Conservation (phyloP, 2,888 invertebrate genomes). For the Tholera decimalis region DNA sequence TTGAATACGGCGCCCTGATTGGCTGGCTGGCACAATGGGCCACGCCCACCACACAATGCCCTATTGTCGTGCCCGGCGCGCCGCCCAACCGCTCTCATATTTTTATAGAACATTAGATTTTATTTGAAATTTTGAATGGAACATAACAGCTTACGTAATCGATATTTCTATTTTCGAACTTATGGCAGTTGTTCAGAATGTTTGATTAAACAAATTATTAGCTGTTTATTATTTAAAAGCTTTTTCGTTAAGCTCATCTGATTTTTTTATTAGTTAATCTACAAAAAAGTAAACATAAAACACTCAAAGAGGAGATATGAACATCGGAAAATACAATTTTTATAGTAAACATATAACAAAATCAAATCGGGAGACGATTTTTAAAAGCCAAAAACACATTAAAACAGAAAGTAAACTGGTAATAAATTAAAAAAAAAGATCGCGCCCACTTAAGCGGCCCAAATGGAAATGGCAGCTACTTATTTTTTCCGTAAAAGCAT, state of each 20-base stretch:
- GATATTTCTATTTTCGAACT: neutral
- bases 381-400: slow-evolving; percentile 81
- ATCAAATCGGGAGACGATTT: slow-evolving; percentile 70
- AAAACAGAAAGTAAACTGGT: slow-evolving; percentile 76
- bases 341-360: slow-evolving; percentile 64
- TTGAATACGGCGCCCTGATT: slow-evolving; percentile 83
- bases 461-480: slow-evolving; percentile 83
- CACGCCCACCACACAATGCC: slow-evolving; percentile 89
- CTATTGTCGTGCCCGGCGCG: slow-evolving; percentile 84
- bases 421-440: slow-evolving; percentile 81
- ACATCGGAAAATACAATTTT: slow-evolving; percentile 59
- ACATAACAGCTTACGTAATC: neutral
- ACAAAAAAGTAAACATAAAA: slow-evolving; percentile 42
- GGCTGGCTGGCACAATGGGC: slow-evolving; percentile 87
- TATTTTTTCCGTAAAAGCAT: slow-evolving; percentile 85
- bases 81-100: slow-evolving; percentile 79
- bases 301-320: slow-evolving; percentile 53
- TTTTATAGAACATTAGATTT: slow-evolving; percentile 61
- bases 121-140: slow-evolving; percentile 22
- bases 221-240: slow-evolving; percentile 13
- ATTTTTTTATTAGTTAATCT: slow-evolving; percentile 33
- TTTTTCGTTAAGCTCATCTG: slow-evolving; percentile 30
- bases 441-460: slow-evolving; percentile 81
- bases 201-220: neutral
- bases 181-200: neutral